Base-by-base conservation (phyloP, 37 sponge, comb jelly and placozoan genomes). In the Ianthella basta region DNA sequence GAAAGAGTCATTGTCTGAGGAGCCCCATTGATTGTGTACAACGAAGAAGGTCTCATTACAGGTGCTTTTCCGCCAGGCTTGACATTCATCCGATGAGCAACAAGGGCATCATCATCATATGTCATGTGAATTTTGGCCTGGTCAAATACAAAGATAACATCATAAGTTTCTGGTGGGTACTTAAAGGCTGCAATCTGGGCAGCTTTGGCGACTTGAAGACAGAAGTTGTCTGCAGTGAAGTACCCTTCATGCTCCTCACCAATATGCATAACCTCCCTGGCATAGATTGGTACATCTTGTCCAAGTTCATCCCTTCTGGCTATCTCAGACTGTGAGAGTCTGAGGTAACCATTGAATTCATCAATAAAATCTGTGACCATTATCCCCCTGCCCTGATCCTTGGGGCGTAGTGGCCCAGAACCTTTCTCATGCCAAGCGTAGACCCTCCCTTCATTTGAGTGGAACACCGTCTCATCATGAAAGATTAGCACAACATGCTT, bases 71-170 rank as follows among this genome's bases (percentile, higher is more conserved):
- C 85, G 35, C 78, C 85, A 36, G 77, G 78, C 32, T 74, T 74
- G 18, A 85, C 78, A 57, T 85, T 85, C 85, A 85, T 85, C 1
- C 63, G 10, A 37, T 8, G 19, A 39, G 68, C 85, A 37, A 53
- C 53, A 25, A 85, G 34, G 12, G 85, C 85, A 72, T 85, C 85
- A 59, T 75, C 79, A 34, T 21, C 39, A 50, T 33, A 85, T 15
- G 85, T 65, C 23, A 56, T 72, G 59, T 85, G 85, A 35, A 55
- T 68, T 60, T 63, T 74, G 8, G 60, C 55, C 56, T 85, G 78
- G 63, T 85, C 78, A 56, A 85, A 85, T 15, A 85, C 29, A 34
- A 34, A 85, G 4, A 85, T 23, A 24, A 85, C 15, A 1, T 19
- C 59, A 32, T 77, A 35, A 4, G 0, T 29, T 15, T 74, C 85